These are phyloP conservation scores for Polydrusus tereticollis DNA, from an alignment of 2,888 invertebrate species.

Conservation along the genomic window DNA sequence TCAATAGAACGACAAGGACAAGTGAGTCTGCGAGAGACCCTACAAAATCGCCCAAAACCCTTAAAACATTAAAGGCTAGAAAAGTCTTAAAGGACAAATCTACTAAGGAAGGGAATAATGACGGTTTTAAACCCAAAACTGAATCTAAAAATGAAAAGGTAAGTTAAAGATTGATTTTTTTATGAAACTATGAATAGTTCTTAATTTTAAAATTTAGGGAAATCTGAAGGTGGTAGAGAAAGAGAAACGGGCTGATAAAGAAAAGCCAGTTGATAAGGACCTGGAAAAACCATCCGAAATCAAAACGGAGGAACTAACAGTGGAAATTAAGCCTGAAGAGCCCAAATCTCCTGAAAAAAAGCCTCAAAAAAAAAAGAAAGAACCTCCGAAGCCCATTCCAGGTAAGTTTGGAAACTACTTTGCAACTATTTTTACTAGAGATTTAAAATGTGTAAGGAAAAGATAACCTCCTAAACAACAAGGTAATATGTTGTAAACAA, in stretches of 20 bases:
- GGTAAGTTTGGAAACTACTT: slow-evolving; percentile 17
- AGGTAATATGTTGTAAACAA: too few species aligned
- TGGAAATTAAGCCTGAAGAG: slow-evolving; percentile 59
- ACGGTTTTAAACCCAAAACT: neutral
- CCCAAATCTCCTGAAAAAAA: slow-evolving; percentile 59
- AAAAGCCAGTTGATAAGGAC: slow-evolving; percentile 6
- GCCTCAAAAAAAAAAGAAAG: slow-evolving; percentile 66
- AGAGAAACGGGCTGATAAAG: slow-evolving; percentile 15
- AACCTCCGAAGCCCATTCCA: slow-evolving; percentile 68
- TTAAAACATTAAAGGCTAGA: slow-evolving; percentile 19
- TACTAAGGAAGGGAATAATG: slow-evolving; percentile 7
- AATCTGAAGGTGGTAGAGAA: slow-evolving; percentile 37
- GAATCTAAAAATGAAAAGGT: slow-evolving; percentile 22
- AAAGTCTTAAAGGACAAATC: slow-evolving; percentile 20
- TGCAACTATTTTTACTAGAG: neutral
- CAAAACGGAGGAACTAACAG: slow-evolving; percentile 60
- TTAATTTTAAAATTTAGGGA: too few species aligned
- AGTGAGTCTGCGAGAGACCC: slow-evolving; percentile 48
- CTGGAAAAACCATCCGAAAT: slow-evolving; percentile 59
- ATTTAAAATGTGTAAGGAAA: too few species aligned
- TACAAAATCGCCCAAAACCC: slow-evolving; percentile 34
- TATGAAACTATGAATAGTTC: too few species aligned
- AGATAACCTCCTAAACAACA: too few species aligned
- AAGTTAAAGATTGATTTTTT: slow-evolving; percentile 12
- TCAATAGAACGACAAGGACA: slow-evolving; percentile 30